Evolutionary conservation across 2,113 vertebrate species (phyloP).

Genomic region (Scortum barcoo): DNA sequence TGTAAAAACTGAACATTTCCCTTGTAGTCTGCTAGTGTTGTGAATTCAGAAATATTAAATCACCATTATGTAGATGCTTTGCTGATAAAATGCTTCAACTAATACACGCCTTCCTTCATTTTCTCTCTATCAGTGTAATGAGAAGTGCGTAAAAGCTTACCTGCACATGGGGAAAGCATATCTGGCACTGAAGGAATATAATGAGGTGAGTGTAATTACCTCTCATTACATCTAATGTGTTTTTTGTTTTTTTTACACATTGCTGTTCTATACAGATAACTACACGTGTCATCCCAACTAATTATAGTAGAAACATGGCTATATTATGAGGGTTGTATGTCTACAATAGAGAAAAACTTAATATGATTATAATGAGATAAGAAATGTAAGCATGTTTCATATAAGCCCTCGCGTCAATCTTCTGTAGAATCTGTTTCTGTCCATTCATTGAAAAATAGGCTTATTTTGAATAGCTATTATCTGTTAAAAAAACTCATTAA

Average conservation of each 20-base stretch:
- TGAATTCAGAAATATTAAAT: conserved; percentile 22
- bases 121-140: conserved; percentile 88
- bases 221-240: conserved; percentile 26
- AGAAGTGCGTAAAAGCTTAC: conserved; percentile 89
- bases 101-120: conserved; percentile 27
- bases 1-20: conserved; percentile 22
- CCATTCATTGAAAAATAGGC: neutral
- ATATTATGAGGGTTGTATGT: neutral
- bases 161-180: conserved; percentile 93
- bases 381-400: neutral
- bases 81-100: conserved; percentile 22
- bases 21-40: neutral
- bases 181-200: conserved; percentile 85
- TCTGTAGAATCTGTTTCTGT: neutral
- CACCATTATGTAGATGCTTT: conserved; percentile 24
- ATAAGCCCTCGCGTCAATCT: neutral
- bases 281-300: neutral
- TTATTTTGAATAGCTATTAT: neutral
- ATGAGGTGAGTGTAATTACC: conserved; percentile 81
- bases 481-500: neutral
- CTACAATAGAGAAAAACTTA: neutral
- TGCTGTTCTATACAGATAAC: neutral
- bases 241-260: neutral
- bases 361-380: neutral
- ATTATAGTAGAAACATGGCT: neutral